These are phyloP conservation scores for Tichodroma muraria DNA, from an alignment of 2,113 vertebrate species.

Conservation along the genomic window DNA sequence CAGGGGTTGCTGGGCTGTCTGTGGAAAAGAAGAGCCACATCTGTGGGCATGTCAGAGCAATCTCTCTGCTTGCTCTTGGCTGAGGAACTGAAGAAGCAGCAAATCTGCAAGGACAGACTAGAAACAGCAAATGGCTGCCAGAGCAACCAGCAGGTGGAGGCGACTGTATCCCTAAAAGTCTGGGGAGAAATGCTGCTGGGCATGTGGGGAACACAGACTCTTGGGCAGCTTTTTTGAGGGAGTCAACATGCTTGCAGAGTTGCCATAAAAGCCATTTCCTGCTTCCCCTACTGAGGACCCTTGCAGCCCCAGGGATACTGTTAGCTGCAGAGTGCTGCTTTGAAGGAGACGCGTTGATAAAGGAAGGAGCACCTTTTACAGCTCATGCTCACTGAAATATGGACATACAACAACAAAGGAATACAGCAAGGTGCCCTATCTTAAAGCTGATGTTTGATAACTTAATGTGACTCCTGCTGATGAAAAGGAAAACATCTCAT, in stretches of 20 bases:
- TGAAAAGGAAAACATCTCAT: not conserved
- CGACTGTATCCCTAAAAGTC: not conserved
- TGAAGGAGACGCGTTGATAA: not conserved
- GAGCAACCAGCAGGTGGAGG: not conserved
- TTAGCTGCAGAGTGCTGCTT: not conserved
- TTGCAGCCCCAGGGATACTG: accelerated
- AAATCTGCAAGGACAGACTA: not conserved
- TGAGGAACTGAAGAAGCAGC: not conserved
- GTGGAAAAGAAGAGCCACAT: not conserved
- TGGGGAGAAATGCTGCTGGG: not conserved
- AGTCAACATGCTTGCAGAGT: not conserved
- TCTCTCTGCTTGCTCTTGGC: not conserved
- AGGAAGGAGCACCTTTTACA: not conserved
- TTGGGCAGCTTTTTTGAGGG: not conserved
- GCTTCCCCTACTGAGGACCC: not conserved
- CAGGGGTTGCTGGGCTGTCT: not conserved
- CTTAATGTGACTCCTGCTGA: not conserved
- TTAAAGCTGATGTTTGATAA: not conserved
- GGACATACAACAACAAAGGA: not conserved
- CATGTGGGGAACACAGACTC: not conserved
- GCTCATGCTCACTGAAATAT: not conserved
- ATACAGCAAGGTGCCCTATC: not conserved
- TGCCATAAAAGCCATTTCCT: not conserved
- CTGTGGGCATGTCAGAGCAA: not conserved
- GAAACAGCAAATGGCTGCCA: not conserved